phyloP scores from a whole-genome alignment of 2,113 vertebrate genomes.

The Phylloscopus trochilus region DNA sequence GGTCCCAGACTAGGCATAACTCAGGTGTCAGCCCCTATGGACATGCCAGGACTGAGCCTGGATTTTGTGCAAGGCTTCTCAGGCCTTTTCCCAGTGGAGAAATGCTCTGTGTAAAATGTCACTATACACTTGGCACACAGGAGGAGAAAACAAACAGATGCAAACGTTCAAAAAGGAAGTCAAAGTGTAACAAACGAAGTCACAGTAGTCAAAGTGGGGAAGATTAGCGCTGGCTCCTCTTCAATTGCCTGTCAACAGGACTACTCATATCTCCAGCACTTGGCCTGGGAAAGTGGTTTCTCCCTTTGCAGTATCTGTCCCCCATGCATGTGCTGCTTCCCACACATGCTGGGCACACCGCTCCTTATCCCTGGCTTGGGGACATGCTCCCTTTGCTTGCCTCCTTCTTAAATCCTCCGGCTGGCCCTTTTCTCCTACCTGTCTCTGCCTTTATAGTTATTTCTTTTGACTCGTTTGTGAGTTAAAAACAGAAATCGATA shows the following conservation, averaged over 20 bases:
- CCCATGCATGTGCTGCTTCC: background rate
- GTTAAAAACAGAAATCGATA: background rate
- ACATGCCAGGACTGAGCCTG: background rate
- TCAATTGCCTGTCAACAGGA: conserved; percentile 4
- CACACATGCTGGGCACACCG: background rate
- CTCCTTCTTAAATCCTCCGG: background rate
- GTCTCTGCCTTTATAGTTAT: background rate
- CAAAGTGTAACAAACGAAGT: background rate
- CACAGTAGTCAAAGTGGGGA: background rate
- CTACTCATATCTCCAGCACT: background rate
- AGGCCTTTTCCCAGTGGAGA: background rate
- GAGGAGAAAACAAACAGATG: conserved; percentile 14
- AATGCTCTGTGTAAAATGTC: background rate
- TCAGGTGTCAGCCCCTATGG: background rate
- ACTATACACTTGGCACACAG: background rate
- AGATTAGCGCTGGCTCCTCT: conserved; percentile 23
- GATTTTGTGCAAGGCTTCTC: background rate
- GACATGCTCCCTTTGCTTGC: background rate
- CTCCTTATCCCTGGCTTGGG: background rate
- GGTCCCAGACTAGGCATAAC: background rate
- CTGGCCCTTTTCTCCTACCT: background rate
- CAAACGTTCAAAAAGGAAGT: background rate
- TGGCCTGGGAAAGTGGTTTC: background rate
- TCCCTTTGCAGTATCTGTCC: background rate
- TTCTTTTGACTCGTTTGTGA: background rate